Evolutionary conservation across 2,888 invertebrate genomes (phyloP).

Genomic region (Noctuana brunneofusca): DNA sequence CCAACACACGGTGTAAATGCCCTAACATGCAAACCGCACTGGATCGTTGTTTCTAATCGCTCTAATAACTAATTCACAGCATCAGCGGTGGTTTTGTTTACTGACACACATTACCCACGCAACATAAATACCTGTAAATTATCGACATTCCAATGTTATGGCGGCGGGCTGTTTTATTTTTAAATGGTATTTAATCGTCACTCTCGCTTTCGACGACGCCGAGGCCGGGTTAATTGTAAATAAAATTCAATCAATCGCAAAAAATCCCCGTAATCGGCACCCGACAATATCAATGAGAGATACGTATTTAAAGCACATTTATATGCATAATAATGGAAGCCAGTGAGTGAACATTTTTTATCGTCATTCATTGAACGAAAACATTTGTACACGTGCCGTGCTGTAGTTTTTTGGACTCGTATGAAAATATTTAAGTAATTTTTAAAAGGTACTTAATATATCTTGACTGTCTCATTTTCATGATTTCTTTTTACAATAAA

Average conservation of each 20-base stretch:
- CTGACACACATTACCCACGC: conserved; percentile 40
- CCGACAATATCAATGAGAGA: conserved; percentile 75
- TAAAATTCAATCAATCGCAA: conserved; percentile 82
- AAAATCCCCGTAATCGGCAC: conserved; percentile 76
- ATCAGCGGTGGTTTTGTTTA: conserved; percentile 36
- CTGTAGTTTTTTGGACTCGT: conserved; percentile 9
- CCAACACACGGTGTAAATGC: conserved; percentile 21
- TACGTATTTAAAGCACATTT: conserved; percentile 54
- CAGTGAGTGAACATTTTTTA: conserved; percentile 45
- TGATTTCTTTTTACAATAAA: neutral
- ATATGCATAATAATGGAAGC: conserved; percentile 50
- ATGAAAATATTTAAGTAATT: conserved; percentile 10
- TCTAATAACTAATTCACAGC: conserved; percentile 33
- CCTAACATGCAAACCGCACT: conserved; percentile 24
- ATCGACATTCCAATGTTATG: conserved; percentile 63
- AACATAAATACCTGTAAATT: conserved; percentile 52
- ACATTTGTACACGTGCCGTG: conserved; percentile 27
- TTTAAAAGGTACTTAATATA: neutral
- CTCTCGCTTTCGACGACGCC: conserved; percentile 73
- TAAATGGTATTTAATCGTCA: conserved; percentile 81
- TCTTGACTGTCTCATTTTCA: neutral
- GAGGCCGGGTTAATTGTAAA: conserved; percentile 80
- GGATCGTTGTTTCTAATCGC: conserved; percentile 37
- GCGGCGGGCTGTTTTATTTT: conserved; percentile 77
- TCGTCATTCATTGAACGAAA: conserved; percentile 33